These are phyloP conservation scores for Lemur catta DNA, from an alignment of 2,797 vertebrate genomes.

Conservation along the genomic window DNA sequence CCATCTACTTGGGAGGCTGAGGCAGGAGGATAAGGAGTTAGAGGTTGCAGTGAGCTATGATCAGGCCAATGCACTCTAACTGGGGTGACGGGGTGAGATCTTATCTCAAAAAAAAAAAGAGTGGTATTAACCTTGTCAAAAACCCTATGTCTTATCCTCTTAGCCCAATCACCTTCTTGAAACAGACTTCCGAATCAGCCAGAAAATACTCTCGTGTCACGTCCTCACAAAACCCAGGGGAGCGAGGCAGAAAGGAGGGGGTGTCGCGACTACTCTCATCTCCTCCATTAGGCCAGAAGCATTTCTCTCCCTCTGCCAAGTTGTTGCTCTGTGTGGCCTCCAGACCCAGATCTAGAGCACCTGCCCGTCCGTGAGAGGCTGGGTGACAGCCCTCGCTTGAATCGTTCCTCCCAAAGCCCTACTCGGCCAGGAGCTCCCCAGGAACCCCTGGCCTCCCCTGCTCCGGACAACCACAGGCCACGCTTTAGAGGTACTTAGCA, in stretches of 20 bases:
- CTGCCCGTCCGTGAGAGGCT: not conserved
- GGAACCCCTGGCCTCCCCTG: not conserved
- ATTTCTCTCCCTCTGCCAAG: not conserved
- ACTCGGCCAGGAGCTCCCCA: fast-evolving
- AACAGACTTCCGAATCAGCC: not conserved
- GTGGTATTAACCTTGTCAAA: not conserved
- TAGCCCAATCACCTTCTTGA: not conserved
- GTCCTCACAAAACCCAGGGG: not conserved
- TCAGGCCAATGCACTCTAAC: too few species aligned
- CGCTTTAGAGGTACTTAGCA: not conserved
- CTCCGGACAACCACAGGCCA: not conserved
- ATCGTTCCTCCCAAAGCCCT: not conserved
- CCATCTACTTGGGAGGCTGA: too few species aligned
- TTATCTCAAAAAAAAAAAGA: too few species aligned
- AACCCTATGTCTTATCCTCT: not conserved
- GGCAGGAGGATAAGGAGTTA: too few species aligned
- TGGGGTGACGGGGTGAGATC: too few species aligned
- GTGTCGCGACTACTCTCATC: fast-evolving
- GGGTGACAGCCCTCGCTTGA: not conserved
- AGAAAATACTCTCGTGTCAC: not conserved
- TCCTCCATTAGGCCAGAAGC: not conserved
- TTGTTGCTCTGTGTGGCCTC: not conserved
- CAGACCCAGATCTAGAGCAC: not conserved
- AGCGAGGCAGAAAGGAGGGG: not conserved
- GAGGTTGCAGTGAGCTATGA: too few species aligned